A percentile compares a stretch with the other conserved stretches of the same genome.
Conservation (phyloP, 2,113 vertebrate species). For the Thunnus maccoyii region DNA sequence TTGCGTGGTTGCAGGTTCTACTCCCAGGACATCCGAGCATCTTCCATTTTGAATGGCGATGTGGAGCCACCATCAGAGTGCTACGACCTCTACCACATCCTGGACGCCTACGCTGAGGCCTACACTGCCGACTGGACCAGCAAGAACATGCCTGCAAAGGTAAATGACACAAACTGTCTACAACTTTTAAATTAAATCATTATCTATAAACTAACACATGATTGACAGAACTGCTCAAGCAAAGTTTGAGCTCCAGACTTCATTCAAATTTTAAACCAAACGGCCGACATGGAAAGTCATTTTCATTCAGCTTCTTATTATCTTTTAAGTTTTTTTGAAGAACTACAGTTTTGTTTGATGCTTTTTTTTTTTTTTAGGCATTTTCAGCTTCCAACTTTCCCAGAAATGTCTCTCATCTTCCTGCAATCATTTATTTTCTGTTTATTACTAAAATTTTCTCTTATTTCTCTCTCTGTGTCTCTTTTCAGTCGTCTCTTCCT, state of each 20-base stretch:
- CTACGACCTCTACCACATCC: slow-evolving; percentile 89
- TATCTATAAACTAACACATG: too few relatives aligned
- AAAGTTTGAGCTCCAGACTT: too few relatives aligned
- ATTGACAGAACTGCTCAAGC: too few relatives aligned
- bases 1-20: slow-evolving; percentile 88
- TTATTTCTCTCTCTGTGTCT: background rate
- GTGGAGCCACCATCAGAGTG: slow-evolving; percentile 89
- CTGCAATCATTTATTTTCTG: background rate
- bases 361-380: too few relatives aligned
- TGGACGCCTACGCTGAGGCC: slow-evolving; percentile 91
- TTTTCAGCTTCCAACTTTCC: background rate
- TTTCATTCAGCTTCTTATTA: too few relatives aligned
- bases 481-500: slow-evolving; percentile 30
- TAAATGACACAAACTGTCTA: slow-evolving; percentile 8
- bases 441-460: background rate
- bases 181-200: too few relatives aligned
- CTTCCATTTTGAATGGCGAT: slow-evolving; percentile 92
- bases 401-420: too few relatives aligned
- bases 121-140: slow-evolving; percentile 85
- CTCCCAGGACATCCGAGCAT: slow-evolving; percentile 91
- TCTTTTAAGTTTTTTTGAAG: too few relatives aligned
- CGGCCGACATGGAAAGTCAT: too few relatives aligned
- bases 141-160: slow-evolving; percentile 67
- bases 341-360: too few relatives aligned
- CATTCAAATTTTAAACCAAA: too few relatives aligned